Evolutionary conservation across 2,888 invertebrate genomes (phyloP), one percentile per base, ranked within the genome.

Genomic region (Eucriotettix oculatus): DNA sequence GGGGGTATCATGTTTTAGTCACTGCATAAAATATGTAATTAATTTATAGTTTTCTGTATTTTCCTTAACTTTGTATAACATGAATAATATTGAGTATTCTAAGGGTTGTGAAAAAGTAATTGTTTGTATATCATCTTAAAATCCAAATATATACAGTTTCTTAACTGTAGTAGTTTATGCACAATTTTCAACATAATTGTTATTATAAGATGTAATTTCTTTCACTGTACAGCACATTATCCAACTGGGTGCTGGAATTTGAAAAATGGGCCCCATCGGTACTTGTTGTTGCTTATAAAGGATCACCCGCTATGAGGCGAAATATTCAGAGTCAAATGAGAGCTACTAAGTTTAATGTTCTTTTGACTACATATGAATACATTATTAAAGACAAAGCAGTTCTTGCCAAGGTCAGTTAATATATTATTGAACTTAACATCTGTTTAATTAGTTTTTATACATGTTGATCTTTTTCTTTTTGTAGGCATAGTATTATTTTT

Each of bases 291-390:
- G 67, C 68, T 0, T 69, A 69, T 60, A 69, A 68, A 65, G 81
- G 82, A 12, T 78, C 78, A n/a, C 81, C 81, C 14, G 71, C 71
- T 53, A 68, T 70, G 44, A 67, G 75, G n/a, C 66, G 72, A 10
- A 66, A 66, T 43, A 67, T 74, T 29, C 72, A 73, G 63, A 68
- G 66, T 41, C 72, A 72, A 60, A 70, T 75, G 69, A 67, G 70
- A 62, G 69, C 70, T 14, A 74, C 75, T 10, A 79, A 79, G 66
- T 81, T 84, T 69, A 82, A 83, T 67, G 82, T 83, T 10, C 74
- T 83, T 11, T 70, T 83, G 44, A 83, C 83, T 9, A 84, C 83
- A 1, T 83, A 83, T 66, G 83, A 84, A 66, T 83, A 82, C 69
- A 78, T 83, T 63, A 79, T 84, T 64, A 80, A 80, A 67, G 83